Conservation (phyloP, 2,888 invertebrate species). For the Xanthorhoe spadicearia region DNA sequence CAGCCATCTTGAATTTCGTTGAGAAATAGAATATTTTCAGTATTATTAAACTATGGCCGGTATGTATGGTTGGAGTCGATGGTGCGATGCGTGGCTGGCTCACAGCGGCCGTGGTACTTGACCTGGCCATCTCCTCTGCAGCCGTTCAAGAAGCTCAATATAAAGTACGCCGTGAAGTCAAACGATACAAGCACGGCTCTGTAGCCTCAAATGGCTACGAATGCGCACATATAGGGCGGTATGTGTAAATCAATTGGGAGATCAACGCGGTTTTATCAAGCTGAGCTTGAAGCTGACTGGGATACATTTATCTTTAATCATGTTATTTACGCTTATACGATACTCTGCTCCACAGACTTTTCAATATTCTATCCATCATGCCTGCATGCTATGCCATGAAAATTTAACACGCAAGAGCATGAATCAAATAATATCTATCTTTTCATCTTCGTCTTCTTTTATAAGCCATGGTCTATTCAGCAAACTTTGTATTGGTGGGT, state of each 20-base stretch:
- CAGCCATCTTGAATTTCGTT: not conserved
- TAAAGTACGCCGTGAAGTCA: not conserved
- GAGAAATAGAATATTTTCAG: slow-evolving; percentile 14
- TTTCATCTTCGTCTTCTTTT: too few relatives aligned
- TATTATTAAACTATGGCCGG: slow-evolving; percentile 17
- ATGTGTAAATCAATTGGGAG: slow-evolving; percentile 6
- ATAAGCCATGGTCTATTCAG: too few relatives aligned
- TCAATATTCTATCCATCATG: too few relatives aligned
- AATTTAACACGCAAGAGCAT: too few relatives aligned
- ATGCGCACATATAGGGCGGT: slow-evolving; percentile 26
- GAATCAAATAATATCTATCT: too few relatives aligned
- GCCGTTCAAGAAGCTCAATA: not conserved
- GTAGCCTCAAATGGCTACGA: slow-evolving; percentile 16
- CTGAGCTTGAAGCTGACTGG: too few relatives aligned
- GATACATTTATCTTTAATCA: too few relatives aligned
- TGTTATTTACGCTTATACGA: too few relatives aligned
- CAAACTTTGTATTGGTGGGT: too few relatives aligned
- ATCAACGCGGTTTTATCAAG: too few relatives aligned
- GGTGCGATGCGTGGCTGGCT: slow-evolving; percentile 11
- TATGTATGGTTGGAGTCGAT: slow-evolving; percentile 21
- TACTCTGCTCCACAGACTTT: too few relatives aligned
- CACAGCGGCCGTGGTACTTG: slow-evolving; percentile 3
- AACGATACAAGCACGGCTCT: not conserved
- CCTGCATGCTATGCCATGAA: too few relatives aligned
- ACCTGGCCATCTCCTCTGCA: not conserved